Conservation (phyloP, 2,113 vertebrate genomes). For the Corythaeola cristata region DNA sequence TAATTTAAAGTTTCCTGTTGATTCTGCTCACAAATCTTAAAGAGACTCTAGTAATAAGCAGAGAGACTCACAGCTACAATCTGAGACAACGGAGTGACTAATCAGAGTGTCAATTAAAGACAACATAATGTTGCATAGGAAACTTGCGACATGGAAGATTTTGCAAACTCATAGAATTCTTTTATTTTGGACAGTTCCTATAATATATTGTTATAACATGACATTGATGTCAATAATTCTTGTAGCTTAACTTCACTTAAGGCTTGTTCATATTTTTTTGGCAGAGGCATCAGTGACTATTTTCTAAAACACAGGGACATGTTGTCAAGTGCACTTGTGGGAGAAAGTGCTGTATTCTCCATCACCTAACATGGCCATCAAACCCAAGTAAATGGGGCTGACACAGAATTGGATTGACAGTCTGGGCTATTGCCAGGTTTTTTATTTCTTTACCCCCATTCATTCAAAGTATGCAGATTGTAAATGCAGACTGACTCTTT, state of each 20-base stretch:
- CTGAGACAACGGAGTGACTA: background rate
- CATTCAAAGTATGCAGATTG: conserved; percentile 3
- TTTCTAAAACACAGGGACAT: background rate
- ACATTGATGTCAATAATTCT: background rate
- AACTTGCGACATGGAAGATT: background rate
- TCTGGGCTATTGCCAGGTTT: background rate
- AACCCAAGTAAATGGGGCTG: background rate
- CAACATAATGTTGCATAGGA: background rate
- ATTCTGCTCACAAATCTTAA: background rate
- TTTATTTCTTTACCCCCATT: background rate
- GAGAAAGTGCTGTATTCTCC: background rate
- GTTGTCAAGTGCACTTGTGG: background rate
- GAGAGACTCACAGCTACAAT: background rate
- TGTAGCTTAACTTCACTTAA: background rate
- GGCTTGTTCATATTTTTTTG: background rate
- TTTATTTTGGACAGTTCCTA: background rate
- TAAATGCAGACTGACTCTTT: conserved; percentile 12
- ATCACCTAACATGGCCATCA: background rate
- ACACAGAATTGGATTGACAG: background rate
- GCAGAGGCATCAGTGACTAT: background rate
- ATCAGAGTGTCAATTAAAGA: background rate
- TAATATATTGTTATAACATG: background rate
- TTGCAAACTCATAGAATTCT: background rate
- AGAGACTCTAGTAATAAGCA: background rate
- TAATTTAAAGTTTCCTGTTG: conserved; percentile 32